Base-by-base conservation (phyloP, 2,113 vertebrate genomes). In the Copsychus sechellarum region DNA sequence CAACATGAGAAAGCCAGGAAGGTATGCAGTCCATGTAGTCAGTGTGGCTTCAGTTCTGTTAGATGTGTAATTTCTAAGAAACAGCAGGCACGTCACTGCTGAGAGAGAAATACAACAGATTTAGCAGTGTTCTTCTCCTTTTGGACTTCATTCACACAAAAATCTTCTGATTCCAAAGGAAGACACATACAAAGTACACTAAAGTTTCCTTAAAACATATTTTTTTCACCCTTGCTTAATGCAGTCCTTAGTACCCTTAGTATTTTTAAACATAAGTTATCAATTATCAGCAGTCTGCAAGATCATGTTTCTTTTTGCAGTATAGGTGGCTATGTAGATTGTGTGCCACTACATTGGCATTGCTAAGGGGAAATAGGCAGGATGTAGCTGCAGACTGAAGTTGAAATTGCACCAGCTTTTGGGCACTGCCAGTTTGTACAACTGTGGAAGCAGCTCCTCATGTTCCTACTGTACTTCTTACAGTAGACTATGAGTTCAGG, bases 1-100 rank as follows among this genome's bases (percentile, higher is more conserved):
- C 50, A 88, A n/a, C 60, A 43, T 92, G 86, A 92, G 87, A 95
- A 94, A 80, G 66, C 53, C 57, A 57, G 87, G 83, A 93, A 95
- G 91, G 57, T 91, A 81, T 82, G 76, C 65, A 78, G 89, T 48
- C 65, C 45, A 10, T 70, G 45, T 56, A 84, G 60, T 71, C 65
- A 67, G 22, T 31, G 61, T 80, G 84, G 87, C 79, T 88, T 64
- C 25, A 14, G 15, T 82, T 76, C 76, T 86, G 34, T 61, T 86
- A 62, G 21, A 62, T 84, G 69, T 50, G 36, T 83, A 54, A 77
- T 83, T 87, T 86, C 54, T 80, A 54, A 82, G 79, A 81, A 80
- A 90, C 57, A 58, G 18, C 79, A 78, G 36, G 15, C 54, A 76
- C 0, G 0, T 73, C 47, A 54, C 42, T 90, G 60, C 43, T 67